phyloP scores from a whole-genome alignment of 2,113 vertebrate genomes.

The Scatophagus argus region DNA sequence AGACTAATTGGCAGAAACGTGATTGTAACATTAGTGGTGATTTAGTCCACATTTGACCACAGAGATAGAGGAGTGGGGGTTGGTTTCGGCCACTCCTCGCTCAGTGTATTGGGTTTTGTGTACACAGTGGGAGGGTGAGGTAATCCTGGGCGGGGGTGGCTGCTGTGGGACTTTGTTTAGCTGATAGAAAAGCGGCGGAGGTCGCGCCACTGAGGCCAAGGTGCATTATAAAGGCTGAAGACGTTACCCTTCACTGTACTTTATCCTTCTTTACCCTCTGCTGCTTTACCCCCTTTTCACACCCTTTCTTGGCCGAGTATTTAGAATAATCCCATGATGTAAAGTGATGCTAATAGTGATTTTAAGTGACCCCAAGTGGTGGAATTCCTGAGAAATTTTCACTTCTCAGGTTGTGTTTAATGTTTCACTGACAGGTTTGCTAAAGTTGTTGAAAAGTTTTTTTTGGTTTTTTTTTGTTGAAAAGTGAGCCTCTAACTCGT shows the following conservation, averaged over 20 bases:
- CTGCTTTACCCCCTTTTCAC: constrained; percentile 8
- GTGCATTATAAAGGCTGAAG: constrained; percentile 73
- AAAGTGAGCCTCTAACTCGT: constrained; percentile 21
- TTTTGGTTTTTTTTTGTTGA: constrained; percentile 45
- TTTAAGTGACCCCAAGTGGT: constrained; percentile 15
- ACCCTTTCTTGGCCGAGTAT: constrained; percentile 1
- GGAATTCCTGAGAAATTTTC: constrained; percentile 23
- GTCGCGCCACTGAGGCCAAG: constrained; percentile 80
- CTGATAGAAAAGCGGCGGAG: constrained; percentile 86
- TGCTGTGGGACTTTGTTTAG: constrained; percentile 84
- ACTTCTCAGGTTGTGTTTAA: constrained; percentile 39
- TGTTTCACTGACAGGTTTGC: constrained; percentile 56
- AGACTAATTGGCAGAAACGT: constrained; percentile 76
- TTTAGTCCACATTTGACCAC: constrained; percentile 67
- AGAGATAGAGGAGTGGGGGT: constrained; percentile 31
- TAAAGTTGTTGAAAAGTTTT: constrained; percentile 55
- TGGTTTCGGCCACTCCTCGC: constrained; percentile 28
- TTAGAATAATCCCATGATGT: not conserved
- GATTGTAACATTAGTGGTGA: constrained; percentile 69
- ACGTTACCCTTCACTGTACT: constrained; percentile 68
- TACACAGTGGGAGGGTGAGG: constrained; percentile 68
- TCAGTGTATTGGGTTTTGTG: constrained; percentile 64
- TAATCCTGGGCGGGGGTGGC: constrained; percentile 52
- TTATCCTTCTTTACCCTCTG: not conserved
- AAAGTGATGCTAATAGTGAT: constrained; percentile 5